Base-by-base conservation (phyloP, 2,888 invertebrate genomes). In the Erynnis tages region DNA sequence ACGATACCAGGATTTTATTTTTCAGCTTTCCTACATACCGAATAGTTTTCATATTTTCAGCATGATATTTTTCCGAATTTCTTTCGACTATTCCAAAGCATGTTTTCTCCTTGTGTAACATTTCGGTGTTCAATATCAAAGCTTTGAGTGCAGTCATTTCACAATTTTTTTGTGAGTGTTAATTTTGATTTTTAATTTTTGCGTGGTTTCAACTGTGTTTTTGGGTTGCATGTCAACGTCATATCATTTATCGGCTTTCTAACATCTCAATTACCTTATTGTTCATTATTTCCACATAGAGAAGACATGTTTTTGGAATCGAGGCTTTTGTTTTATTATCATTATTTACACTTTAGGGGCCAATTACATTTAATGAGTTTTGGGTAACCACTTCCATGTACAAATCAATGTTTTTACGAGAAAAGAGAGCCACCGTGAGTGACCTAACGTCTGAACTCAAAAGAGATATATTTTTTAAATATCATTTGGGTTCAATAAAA, bases 101-200 rank as follows among this genome's bases (percentile, higher is more conserved):
- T 85, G 84, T 83, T 79, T 82, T 81, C 80, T 81, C 75, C 59
- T 63, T 74, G 73, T 69, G 62, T 68, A 67, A 56, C 38, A 60
- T 57, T 66, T 66, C 60, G 72, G 71, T 70, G 70, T 48, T 80
- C 76, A 73, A 73, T 72, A 73, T 76, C 76, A 21, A 80, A 69
- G 80, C 79, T 82, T 81, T 60, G 47, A 64, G 64, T 60, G 57
- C 60, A 74, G 23, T 25, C 8, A 75, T 60, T 56, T 62, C 57
- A 58, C 61, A 62, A 60, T 62, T 59, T 59, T 61, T 58, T 61
- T 69, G 66, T 70, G 62, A 29, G 69, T 74, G 73, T 70, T 62
- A 14, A 27, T 65, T 59, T 59, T 60, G 16, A 23, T 37, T 37
- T 37, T 8, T 21, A n/a, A 35, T 4, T 19, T 17, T 11, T 61